Percentiles rank a stretch among this genome's conserved stretches.
Evolutionary conservation across 2,888 invertebrate genomes (phyloP).

Genomic region (Galeruca laticollis): DNA sequence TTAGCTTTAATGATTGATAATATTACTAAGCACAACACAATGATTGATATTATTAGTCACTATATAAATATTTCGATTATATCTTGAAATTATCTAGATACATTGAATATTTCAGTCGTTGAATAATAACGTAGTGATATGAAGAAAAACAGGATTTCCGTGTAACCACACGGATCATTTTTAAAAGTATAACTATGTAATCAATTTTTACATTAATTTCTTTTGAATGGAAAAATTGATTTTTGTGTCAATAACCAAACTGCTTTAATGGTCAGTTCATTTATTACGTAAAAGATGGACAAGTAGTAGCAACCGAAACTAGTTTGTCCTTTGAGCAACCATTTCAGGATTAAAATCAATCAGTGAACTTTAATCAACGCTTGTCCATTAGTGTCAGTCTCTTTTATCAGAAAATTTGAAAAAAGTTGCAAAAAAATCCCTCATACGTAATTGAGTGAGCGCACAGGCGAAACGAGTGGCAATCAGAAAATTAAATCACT

Average conservation of each 20-base stretch:
- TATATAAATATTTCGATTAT: too few relatives aligned
- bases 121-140: too few relatives aligned
- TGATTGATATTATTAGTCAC: too few relatives aligned
- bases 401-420: neutral
- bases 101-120: too few relatives aligned
- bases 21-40: too few relatives aligned
- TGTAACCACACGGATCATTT: neutral
- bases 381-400: slow-evolving; percentile 24
- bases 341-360: slow-evolving; percentile 26
- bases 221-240: too few relatives aligned
- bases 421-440: slow-evolving; percentile 5
- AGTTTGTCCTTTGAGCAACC: slow-evolving; percentile 9
- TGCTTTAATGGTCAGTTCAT: neutral
- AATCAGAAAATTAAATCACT: slow-evolving; percentile 34
- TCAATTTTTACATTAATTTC: too few relatives aligned
- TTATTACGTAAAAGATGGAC: neutral
- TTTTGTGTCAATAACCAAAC: neutral
- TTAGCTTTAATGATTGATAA: too few relatives aligned
- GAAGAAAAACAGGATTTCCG: too few relatives aligned
- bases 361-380: slow-evolving; percentile 16
- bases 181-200: neutral
- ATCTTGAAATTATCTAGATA: too few relatives aligned
- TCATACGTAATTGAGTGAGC: slow-evolving; percentile 19
- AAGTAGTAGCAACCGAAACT: slow-evolving; percentile 1
- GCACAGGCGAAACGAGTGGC: slow-evolving; percentile 14